Percentiles rank a stretch among this genome's conserved stretches.
Evolutionary conservation across 2,797 vertebrate genomes (phyloP).

Genomic region (Danio choprae): DNA sequence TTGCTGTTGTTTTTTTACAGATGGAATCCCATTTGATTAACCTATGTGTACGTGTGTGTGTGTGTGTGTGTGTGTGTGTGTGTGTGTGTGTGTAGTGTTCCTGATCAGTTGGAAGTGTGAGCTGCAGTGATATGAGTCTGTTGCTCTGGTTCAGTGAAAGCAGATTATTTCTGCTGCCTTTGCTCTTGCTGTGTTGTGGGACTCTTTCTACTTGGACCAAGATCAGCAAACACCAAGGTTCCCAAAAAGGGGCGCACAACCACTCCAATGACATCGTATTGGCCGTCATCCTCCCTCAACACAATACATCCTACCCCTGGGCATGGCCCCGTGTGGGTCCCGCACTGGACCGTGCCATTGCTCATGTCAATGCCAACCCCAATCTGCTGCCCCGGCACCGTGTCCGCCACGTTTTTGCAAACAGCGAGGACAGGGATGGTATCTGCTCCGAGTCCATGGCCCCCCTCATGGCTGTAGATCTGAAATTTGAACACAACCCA

Average conservation of each 20-base stretch:
- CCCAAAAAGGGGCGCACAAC: constrained; percentile 23
- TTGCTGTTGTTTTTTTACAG: background rate
- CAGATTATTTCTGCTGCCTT: constrained; percentile 59
- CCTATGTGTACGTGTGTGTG: constrained; percentile 22
- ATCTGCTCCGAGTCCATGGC: constrained; percentile 89
- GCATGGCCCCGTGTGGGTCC: constrained; percentile 92
- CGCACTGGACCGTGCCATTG: constrained; percentile 80
- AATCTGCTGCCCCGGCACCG: constrained; percentile 77
- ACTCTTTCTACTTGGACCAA: constrained; percentile 9
- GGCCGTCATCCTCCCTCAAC: constrained; percentile 86
- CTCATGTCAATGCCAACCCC: constrained; percentile 72
- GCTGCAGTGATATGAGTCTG: constrained; percentile 63
- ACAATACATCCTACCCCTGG: constrained; percentile 89
- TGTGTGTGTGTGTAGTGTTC: constrained; percentile 39
- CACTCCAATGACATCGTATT: constrained; percentile 76
- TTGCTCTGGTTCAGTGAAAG: constrained; percentile 34
- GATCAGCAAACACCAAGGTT: constrained; percentile 16
- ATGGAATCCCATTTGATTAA: background rate
- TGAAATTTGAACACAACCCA: constrained; percentile 81
- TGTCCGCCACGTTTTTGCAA: constrained; percentile 78
- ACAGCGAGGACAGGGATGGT: constrained; percentile 82
- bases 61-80: constrained; percentile 32
- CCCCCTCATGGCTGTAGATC: constrained; percentile 87
- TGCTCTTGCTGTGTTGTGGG: constrained; percentile 41
- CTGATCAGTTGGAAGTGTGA: constrained; percentile 31